A percentile compares a stretch with the other conserved stretches of the same genome.
Conservation (phyloP, 2,797 vertebrate species). For the Enteromius paludinosus region DNA sequence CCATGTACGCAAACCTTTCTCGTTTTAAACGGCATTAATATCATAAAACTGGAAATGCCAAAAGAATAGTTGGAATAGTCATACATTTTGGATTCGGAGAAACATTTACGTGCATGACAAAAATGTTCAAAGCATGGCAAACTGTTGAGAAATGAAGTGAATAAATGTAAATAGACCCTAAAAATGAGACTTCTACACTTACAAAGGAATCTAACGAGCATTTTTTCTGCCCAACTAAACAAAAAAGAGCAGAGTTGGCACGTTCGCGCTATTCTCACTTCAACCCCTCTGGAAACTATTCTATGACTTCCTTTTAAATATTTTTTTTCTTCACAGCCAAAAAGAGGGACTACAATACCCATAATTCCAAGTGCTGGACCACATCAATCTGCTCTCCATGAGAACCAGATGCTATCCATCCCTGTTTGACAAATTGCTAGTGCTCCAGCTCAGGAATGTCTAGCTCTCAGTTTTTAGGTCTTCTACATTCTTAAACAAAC, state of each 20-base stretch:
- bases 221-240: neutral
- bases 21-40: neutral
- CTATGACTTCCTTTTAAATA: constrained; percentile 4
- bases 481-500: constrained; percentile 36
- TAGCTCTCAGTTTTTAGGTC: constrained; percentile 10
- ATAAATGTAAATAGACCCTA: neutral
- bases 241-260: constrained; percentile 23
- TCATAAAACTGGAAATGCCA: neutral
- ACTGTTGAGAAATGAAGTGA: neutral
- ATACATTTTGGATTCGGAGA: neutral
- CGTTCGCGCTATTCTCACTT: neutral
- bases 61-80: neutral
- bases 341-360: constrained; percentile 38
- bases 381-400: constrained; percentile 27
- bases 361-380: neutral
- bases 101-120: neutral
- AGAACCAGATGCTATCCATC: constrained; percentile 46
- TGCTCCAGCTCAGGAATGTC: constrained; percentile 45
- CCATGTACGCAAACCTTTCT: neutral
- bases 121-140: neutral
- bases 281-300: constrained; percentile 33
- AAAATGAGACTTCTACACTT: neutral
- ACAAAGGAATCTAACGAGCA: neutral
- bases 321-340: constrained; percentile 18
- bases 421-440: constrained; percentile 28